Evolutionary conservation across 2,888 invertebrate genomes (phyloP).

Genomic region (Macrosiphum euphorbiae): DNA sequence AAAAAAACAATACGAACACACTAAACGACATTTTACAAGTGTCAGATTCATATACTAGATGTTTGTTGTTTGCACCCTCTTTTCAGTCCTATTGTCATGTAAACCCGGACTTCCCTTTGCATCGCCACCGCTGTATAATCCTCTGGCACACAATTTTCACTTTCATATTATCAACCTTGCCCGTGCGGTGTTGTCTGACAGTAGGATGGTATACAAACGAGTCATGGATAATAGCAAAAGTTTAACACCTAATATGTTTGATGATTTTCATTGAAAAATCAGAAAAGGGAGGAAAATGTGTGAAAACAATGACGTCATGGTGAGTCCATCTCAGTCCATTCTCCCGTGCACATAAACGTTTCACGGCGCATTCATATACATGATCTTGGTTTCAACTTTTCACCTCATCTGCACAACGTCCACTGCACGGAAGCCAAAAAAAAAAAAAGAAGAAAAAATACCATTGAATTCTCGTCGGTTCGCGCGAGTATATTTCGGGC

Average conservation of each 20-base stretch:
- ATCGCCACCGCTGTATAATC: slow-evolving; percentile 9
- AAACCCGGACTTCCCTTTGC: background rate
- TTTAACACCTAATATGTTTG: background rate
- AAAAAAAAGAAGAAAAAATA: too few relatives aligned
- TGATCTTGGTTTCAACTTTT: background rate
- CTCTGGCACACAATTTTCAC: background rate
- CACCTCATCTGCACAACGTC: background rate
- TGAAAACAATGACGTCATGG: background rate
- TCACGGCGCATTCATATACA: background rate
- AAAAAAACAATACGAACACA: background rate
- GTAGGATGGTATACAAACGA: background rate
- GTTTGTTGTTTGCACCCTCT: slow-evolving; percentile 25
- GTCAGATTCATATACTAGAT: background rate
- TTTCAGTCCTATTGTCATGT: slow-evolving; percentile 19
- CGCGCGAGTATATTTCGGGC: background rate
- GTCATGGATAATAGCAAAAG: background rate
- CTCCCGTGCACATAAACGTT: background rate
- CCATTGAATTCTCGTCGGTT: background rate
- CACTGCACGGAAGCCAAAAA: background rate
- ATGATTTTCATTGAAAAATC: background rate
- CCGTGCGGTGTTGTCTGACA: background rate
- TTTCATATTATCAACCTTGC: background rate
- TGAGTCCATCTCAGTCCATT: too few relatives aligned
- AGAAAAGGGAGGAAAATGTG: too few relatives aligned
- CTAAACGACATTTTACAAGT: slow-evolving; percentile 1